Conservation (phyloP, 2,113 vertebrate genomes). For the Progne subis region DNA sequence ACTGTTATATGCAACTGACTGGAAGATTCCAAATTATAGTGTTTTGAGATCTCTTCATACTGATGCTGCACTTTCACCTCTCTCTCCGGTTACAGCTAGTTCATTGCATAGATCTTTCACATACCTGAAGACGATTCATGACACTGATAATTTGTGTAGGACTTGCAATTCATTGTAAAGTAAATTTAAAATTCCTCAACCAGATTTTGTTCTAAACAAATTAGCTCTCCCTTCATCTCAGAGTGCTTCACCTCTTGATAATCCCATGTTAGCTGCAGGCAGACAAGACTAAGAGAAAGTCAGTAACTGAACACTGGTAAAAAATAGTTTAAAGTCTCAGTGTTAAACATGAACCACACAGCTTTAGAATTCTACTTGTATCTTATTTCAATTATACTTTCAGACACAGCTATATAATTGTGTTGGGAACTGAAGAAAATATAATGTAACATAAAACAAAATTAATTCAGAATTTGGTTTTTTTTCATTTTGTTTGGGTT, state of each 20-base stretch:
- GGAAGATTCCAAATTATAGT: not conserved
- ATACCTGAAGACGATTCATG: not conserved
- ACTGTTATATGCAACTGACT: not conserved
- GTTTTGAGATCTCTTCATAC: not conserved
- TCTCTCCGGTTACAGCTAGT: not conserved
- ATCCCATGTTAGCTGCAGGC: not conserved
- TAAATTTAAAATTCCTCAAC: not conserved
- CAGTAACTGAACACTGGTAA: not conserved
- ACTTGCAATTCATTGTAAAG: not conserved
- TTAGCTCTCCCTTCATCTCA: not conserved
- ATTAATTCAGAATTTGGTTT: not conserved
- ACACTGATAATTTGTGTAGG: not conserved
- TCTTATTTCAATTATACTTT: not conserved
- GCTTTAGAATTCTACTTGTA: not conserved
- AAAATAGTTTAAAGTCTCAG: not conserved
- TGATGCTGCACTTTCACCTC: not conserved
- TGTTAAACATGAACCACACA: not conserved
- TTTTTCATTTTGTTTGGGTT: not conserved
- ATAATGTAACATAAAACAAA: not conserved
- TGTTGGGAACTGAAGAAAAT: not conserved
- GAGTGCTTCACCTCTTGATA: not conserved
- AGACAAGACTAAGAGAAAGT: not conserved
- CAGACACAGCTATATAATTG: not conserved
- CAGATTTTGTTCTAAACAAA: not conserved
- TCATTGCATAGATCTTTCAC: not conserved